A percentile compares a stretch with the other conserved stretches of the same genome.
phyloP scores from a whole-genome alignment of 2,888 invertebrate genomes.

The Microctonus brassicae region DNA sequence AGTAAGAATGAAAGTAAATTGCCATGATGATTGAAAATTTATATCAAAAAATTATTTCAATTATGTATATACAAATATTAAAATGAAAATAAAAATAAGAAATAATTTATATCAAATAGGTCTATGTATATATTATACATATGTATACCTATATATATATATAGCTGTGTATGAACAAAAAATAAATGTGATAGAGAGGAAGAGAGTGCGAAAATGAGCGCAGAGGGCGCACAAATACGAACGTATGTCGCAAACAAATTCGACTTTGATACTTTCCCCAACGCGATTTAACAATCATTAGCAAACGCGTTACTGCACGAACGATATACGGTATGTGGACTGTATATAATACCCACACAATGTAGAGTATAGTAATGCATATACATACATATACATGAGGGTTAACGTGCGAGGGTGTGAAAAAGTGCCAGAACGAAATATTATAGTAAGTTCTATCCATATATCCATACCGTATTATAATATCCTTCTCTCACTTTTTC shows the following conservation, averaged over 20 bases:
- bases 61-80: too few species aligned
- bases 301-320: slow-evolving; percentile 25
- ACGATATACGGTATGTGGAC: background rate
- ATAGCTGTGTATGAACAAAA: background rate
- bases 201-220: background rate
- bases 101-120: background rate
- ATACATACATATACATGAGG: background rate
- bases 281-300: slow-evolving; percentile 50
- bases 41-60: too few species aligned
- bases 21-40: too few species aligned
- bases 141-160: background rate
- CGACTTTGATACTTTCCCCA: slow-evolving; percentile 56
- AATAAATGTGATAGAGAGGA: background rate
- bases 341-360: slow-evolving; percentile 3
- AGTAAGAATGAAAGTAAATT: too few species aligned
- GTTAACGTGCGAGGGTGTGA: slow-evolving; percentile 27
- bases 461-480: slow-evolving; percentile 10
- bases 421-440: slow-evolving; percentile 29
- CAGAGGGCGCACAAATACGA: background rate
- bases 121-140: too few species aligned
- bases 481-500: background rate
- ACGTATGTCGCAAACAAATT: slow-evolving; percentile 51
- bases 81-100: too few species aligned
- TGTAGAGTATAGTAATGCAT: slow-evolving; percentile 12
- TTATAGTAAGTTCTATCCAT: slow-evolving; percentile 21